These are phyloP conservation scores for Chrosomus eos DNA, from an alignment of 2,797 vertebrate genomes.

Conservation along the genomic window DNA sequence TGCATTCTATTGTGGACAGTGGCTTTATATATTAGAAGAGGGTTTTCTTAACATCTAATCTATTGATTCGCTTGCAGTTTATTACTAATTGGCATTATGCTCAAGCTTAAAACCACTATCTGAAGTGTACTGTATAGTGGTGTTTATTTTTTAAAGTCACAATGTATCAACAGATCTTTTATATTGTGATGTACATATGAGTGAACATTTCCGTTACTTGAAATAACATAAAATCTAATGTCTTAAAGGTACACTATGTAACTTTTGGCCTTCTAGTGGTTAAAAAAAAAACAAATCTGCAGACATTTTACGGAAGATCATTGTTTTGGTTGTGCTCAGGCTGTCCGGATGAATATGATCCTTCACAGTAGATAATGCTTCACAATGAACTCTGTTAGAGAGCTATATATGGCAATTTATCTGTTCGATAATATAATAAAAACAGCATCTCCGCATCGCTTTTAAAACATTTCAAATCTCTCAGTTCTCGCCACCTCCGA, in stretches of 20 bases:
- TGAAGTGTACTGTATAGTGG: neutral
- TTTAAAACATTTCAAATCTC: neutral
- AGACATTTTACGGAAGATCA: neutral
- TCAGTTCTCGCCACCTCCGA: neutral
- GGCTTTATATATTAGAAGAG: neutral
- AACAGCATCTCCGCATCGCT: neutral
- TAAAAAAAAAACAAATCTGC: too few species aligned
- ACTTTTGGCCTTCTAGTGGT: neutral
- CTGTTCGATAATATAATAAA: neutral
- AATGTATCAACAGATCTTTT: neutral
- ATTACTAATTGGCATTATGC: neutral
- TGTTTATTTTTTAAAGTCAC: neutral
- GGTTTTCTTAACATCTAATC: neutral
- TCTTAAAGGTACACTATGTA: neutral
- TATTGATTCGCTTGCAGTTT: neutral
- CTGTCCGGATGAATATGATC: neutral
- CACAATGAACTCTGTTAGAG: neutral
- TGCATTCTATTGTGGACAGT: neutral
- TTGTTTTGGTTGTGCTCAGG: neutral
- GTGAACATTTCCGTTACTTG: neutral
- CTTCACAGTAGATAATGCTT: neutral
- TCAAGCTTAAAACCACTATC: neutral
- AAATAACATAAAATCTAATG: neutral
- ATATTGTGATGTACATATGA: neutral
- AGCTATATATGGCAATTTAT: neutral